phyloP scores from a whole-genome alignment of 2,888 invertebrate genomes.

The Agrotis clavis region DNA sequence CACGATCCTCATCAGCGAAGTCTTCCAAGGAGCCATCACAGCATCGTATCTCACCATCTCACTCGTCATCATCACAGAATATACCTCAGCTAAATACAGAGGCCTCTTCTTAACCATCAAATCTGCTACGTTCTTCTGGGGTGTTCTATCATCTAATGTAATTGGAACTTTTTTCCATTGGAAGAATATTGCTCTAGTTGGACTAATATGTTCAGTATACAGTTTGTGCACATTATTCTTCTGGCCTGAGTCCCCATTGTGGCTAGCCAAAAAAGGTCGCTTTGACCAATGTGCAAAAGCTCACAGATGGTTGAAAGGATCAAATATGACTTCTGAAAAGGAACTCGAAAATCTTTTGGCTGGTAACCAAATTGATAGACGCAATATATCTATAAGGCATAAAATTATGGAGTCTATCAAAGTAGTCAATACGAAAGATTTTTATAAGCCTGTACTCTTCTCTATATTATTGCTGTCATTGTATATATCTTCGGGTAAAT shows the following conservation, averaged over 20 bases:
- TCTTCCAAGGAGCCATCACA: conserved; percentile 53
- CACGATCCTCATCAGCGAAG: conserved; percentile 62
- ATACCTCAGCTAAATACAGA: conserved; percentile 49
- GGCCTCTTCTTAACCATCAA: conserved; percentile 66
- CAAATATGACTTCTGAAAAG: conserved; percentile 42
- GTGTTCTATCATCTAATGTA: conserved; percentile 60
- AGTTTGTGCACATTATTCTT: conserved; percentile 48
- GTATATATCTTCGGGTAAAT: conserved; percentile 49
- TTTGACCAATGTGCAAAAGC: conserved; percentile 49
- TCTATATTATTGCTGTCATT: conserved; percentile 21
- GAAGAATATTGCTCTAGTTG: conserved; percentile 64
- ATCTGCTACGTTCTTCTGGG: conserved; percentile 60
- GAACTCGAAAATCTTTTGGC: conserved; percentile 45
- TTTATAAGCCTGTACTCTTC: conserved; percentile 46
- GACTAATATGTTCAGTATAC: conserved; percentile 57
- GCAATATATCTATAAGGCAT: conserved; percentile 15
- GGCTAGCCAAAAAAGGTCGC: conserved; percentile 54
- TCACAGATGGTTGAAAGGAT: conserved; percentile 66
- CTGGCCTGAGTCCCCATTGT: conserved; percentile 72
- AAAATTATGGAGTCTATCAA: conserved; percentile 4
- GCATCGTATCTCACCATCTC: conserved; percentile 49
- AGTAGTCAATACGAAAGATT: conserved; percentile 11
- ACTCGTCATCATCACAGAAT: conserved; percentile 41
- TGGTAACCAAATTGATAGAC: conserved; percentile 16
- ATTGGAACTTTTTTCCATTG: conserved; percentile 71